Base-by-base conservation (phyloP, 1,140 invertebrate genomes). In the Drosophila saltans region DNA sequence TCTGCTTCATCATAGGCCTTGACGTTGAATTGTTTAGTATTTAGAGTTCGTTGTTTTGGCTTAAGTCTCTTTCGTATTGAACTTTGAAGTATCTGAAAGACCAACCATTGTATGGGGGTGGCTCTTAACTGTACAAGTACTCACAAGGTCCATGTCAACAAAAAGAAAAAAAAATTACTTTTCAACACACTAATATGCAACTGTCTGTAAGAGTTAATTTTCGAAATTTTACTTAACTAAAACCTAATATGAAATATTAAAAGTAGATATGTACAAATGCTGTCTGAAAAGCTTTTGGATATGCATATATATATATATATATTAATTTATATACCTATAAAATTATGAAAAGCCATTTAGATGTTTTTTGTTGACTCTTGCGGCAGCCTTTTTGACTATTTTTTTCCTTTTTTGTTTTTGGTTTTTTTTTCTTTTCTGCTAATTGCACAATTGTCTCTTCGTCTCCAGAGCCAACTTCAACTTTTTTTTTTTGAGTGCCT, bases 401-500 rank as follows among this genome's bases (percentile, higher is more conserved):
- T 73, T 66, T 43, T 57, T 40, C 30, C 60, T 30, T 40, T n/a
- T 41, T n/a, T 48, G 45, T 60, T 63, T 55, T 70, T 5, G 3
- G 33, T 36, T 72, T 66, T 36, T 72, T 70, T 68, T 56, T 64
- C 71, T 70, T 80, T 16, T 16, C 16, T 68, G 78, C 85, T 88
- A 88, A 88, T 88, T 88, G 75, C 84, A 83, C 84, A 88, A 89
- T 88, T 88, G 84, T 88, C 84, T 88, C 41, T 66, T 55, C 62
- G 2, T 57, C 48, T 45, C 8, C 26, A 40, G 45, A 21, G 21
- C 45, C 45, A 52, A 52, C 45, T 66, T 45, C 62, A 2, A 57
- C 41, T 45, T 4, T 16, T 16, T 16, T 16, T 16, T 16, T 16
- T 30, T 16, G 30, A 26, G 60, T 48, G 16, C 8, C 40, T 43